Base-by-base conservation (phyloP, 2,888 invertebrate species). In the Chalcosyrphus nemorum region DNA sequence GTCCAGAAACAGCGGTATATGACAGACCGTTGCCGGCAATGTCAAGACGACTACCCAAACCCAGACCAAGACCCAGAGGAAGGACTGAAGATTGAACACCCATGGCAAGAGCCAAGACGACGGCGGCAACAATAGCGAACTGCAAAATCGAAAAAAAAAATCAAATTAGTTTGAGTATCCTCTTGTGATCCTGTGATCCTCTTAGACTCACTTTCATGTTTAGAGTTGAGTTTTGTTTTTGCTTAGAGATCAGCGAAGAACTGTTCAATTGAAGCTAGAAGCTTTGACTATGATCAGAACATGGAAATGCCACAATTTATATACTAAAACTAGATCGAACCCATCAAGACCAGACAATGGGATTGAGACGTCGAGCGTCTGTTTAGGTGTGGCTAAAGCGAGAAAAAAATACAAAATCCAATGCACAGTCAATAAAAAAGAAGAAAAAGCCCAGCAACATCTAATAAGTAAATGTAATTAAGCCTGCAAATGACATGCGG, bases 101-200 rank as follows among this genome's bases (percentile, higher is more conserved):
- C 56, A 86, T 54, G 72, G 87, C 87, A 29, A 87, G 80, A 29
- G 86, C 87, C 75, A 87, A 61, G 57, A 86, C 72, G 24, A 86
- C 86, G 63, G 74, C 76, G 41, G 81, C 85, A 61, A 81, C 63
- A 61, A 85, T 52, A 32, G 76, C 84, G 74, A 84, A 84, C 84
- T 84, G n/a, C n/a, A 27, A 13, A 71, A 77, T 9, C 7, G 4
- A 24, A 43, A 38, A 24, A 43, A 38, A 45, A 27, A 43, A 43
- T 4, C 27, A 11, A 1, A 9, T 57, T 41, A 57, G 41, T 24
- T 21, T 11, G 13, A 17, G 3, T 6, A 24, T 65, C 65, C 57
- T 24, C n/a, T 45, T 15, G 11, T 2, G 17, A 24, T 29, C 24
- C 54, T 43, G 15, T 17, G 61, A 56, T 41, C 24, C 13, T 15